Evolutionary conservation across 1,140 invertebrate species (phyloP), one percentile per base, ranked within the genome.

Genomic region (Drosophila busckii): DNA sequence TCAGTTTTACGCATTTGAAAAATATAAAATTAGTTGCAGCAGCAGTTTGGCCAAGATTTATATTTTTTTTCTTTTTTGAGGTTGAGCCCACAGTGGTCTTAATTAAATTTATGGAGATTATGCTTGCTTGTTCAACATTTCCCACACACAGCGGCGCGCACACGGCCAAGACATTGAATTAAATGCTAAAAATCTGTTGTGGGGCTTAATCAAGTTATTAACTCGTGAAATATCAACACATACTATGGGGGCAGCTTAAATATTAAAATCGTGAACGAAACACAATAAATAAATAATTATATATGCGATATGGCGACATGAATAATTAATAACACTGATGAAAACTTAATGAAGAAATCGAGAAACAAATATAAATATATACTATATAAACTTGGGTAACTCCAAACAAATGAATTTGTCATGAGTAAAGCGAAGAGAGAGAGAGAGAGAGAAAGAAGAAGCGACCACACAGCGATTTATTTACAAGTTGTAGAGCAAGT

Each of bases 271-370:
- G 9, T 15, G 19, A 46, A 53, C 38, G 17, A 68, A 48, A 54
- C 38, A 66, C 49, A 53, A 53, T 48, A 67, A 66, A 63, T 69
- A 82, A 52, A 65, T 55, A n/a, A n/a, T n/a, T n/a, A n/a, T n/a
- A 67, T 65, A 80, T 73, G 44, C 75, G 65, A 70, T 82, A 67
- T 75, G 61, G 75, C 75, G 75, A 82, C 75, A 82, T 82, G 75
- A 82, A 82, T 82, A 82, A 82, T 82, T 82, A 82, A 82, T 82
- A 55, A 75, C 65, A 63, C 75, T 82, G 75, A 82, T 82, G 75
- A 82, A 82, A 82, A 82, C 75, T 82, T 82, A 82, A 82, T 82
- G 75, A 82, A 82, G 76, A 82, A 83, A 82, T 82, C 66, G 69
- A 83, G 70, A 69, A 49, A 58, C 48, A 60, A 23, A 29, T 17